Evolutionary conservation across 2,888 invertebrate genomes (phyloP).

Genomic region (Cataglyphis rosenhaueri): DNA sequence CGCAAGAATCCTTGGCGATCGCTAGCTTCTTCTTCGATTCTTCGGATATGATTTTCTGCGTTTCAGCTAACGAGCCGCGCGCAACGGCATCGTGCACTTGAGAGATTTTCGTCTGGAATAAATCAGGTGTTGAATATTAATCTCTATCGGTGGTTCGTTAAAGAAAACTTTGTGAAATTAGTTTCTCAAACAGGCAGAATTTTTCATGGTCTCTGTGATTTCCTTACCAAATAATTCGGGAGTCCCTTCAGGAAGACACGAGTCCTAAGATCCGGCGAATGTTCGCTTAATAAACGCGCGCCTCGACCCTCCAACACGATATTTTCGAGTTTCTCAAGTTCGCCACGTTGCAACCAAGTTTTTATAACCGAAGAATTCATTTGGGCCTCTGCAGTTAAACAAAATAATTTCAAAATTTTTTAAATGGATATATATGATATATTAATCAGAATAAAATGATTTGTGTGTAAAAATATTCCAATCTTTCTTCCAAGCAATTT

Average conservation of each 20-base stretch:
- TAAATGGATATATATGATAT: background rate
- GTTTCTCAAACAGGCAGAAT: background rate
- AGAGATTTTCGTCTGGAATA: slow-evolving; percentile 89
- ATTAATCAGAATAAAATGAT: background rate
- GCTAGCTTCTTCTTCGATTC: slow-evolving; percentile 87
- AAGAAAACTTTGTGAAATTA: background rate
- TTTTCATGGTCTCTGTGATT: background rate
- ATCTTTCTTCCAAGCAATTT: background rate
- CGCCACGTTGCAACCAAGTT: slow-evolving; percentile 88
- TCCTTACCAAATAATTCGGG: slow-evolving; percentile 89
- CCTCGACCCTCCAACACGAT: slow-evolving; percentile 90
- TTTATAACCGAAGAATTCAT: slow-evolving; percentile 87
- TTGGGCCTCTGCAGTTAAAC: slow-evolving; percentile 85
- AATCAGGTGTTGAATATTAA: background rate
- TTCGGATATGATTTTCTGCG: slow-evolving; percentile 86
- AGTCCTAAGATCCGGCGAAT: slow-evolving; percentile 88
- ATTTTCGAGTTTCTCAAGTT: slow-evolving; percentile 89
- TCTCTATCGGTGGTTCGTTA: background rate
- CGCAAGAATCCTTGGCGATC: slow-evolving; percentile 89
- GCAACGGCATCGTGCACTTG: slow-evolving; percentile 92
- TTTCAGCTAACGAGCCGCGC: slow-evolving; percentile 90
- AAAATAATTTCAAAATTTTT: background rate
- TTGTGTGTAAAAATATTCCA: background rate
- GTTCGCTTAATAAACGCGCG: slow-evolving; percentile 89
- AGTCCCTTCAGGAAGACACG: slow-evolving; percentile 89